Percentiles rank a stretch among this genome's conserved stretches.
These are phyloP conservation scores for Pseudomyrmex cubaensis DNA, from an alignment of 1,140 invertebrate genomes.

Conservation along the genomic window DNA sequence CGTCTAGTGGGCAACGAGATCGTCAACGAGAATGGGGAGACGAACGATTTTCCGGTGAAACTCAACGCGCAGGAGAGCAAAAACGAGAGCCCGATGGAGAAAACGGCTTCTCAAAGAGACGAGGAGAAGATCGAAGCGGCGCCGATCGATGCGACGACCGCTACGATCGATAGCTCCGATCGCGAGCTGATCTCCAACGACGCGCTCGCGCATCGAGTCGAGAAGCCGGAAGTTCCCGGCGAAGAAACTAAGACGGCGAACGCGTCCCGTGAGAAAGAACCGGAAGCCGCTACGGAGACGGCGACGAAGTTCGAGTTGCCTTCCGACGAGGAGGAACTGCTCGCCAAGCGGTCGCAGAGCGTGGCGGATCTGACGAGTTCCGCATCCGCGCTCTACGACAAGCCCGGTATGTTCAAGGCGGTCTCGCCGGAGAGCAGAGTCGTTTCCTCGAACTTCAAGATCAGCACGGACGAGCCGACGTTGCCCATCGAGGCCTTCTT, in stretches of 20 bases:
- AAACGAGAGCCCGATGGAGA: not conserved
- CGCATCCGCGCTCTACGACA: slow-evolving; percentile 83
- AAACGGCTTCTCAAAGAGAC: not conserved
- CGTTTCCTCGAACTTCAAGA: slow-evolving; percentile 78
- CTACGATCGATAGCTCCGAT: not conserved
- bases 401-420: slow-evolving; percentile 83
- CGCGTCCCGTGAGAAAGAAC: not conserved
- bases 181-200: not conserved
- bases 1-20: slow-evolving; percentile 58
- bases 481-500: slow-evolving; percentile 86
- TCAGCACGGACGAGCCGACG: slow-evolving; percentile 85
- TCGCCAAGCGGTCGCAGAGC: slow-evolving; percentile 83
- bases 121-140: not conserved
- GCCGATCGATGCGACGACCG: not conserved
- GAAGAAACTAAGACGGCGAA: not conserved
- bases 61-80: slow-evolving; percentile 23
- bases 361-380: slow-evolving; percentile 86
- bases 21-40: slow-evolving; percentile 35
- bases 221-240: not conserved
- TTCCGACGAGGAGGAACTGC: slow-evolving; percentile 78
- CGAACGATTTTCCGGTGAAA: not conserved
- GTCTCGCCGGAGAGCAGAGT: slow-evolving; percentile 80
- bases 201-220: not conserved
- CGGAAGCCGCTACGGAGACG: not conserved
- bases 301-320: slow-evolving; percentile 16